Percentiles rank a stretch among this genome's conserved stretches.
phyloP scores from a whole-genome alignment of 2,888 invertebrate genomes.

The Agriopis marginaria region DNA sequence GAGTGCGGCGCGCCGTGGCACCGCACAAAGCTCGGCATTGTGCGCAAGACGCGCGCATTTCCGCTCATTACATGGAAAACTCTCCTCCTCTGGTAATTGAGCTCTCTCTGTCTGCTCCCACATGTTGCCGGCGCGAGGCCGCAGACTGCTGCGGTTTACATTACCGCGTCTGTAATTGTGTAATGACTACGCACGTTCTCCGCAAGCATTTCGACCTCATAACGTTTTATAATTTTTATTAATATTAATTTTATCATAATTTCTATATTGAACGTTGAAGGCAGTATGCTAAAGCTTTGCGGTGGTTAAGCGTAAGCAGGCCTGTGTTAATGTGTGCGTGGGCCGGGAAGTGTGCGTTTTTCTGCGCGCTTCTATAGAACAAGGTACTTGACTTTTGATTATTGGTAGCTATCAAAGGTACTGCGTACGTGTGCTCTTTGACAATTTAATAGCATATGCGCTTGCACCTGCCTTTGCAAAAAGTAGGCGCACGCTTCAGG shows the following conservation, averaged over 20 bases:
- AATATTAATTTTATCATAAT: conserved; percentile 31
- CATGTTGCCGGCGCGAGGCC: conserved; percentile 73
- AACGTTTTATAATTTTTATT: conserved; percentile 42
- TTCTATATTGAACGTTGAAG: conserved; percentile 9
- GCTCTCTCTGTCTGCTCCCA: conserved; percentile 65
- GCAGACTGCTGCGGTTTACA: conserved; percentile 78
- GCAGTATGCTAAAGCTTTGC: conserved; percentile 15
- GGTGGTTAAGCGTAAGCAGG: not conserved
- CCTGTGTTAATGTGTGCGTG: conserved; percentile 1
- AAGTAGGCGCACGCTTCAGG: conserved; percentile 83
- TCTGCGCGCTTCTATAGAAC: conserved; percentile 29
- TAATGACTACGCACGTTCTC: conserved; percentile 64
- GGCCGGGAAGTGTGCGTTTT: not conserved
- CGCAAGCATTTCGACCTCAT: conserved; percentile 62
- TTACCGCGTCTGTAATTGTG: conserved; percentile 67
- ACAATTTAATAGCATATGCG: conserved; percentile 86
- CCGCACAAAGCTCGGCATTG: conserved; percentile 59
- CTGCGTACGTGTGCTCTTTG: conserved; percentile 77
- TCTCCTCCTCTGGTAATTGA: conserved; percentile 68
- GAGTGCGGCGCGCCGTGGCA: conserved; percentile 44
- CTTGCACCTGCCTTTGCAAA: conserved; percentile 83
- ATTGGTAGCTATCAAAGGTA: conserved; percentile 71
- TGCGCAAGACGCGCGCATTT: conserved; percentile 54
- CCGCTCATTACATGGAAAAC: conserved; percentile 67
- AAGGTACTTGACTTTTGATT: conserved; percentile 73